Percentiles rank a stretch among this genome's conserved stretches.
phyloP scores from a whole-genome alignment of 2,797 vertebrate species.

The Eulemur coronatus region DNA sequence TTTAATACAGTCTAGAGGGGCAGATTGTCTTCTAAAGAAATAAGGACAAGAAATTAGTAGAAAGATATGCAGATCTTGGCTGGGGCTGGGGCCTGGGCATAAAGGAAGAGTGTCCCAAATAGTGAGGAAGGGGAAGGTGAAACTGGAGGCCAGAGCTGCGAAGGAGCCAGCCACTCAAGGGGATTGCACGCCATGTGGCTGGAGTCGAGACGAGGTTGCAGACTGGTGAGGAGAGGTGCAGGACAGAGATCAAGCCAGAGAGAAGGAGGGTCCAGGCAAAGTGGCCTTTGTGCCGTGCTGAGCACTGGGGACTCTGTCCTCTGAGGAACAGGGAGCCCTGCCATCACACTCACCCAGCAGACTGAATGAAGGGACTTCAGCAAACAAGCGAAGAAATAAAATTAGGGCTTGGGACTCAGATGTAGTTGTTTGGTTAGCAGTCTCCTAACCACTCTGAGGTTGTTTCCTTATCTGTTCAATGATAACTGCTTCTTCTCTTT shows the following conservation, averaged over 20 bases:
- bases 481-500: not conserved
- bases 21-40: constrained; percentile 6
- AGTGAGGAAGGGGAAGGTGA: not conserved
- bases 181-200: not conserved
- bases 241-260: not conserved
- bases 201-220: not conserved
- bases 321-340: not conserved
- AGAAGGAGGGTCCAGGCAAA: not conserved
- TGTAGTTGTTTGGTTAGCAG: not conserved
- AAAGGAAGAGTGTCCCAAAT: not conserved
- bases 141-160: not conserved
- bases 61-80: not conserved
- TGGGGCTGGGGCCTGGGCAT: too few species aligned
- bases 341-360: not conserved
- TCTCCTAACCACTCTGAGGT: not conserved
- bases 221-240: not conserved
- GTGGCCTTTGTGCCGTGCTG: not conserved
- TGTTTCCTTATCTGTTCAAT: not conserved
- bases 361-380: not conserved
- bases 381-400: not conserved
- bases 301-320: not conserved
- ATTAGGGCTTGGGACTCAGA: not conserved
- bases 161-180: not conserved
- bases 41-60: not conserved
- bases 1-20: not conserved